Evolutionary conservation across 2,113 vertebrate genomes (phyloP), one percentile per base, ranked within the genome.

Genomic region (Thamnaconus septentrionalis): DNA sequence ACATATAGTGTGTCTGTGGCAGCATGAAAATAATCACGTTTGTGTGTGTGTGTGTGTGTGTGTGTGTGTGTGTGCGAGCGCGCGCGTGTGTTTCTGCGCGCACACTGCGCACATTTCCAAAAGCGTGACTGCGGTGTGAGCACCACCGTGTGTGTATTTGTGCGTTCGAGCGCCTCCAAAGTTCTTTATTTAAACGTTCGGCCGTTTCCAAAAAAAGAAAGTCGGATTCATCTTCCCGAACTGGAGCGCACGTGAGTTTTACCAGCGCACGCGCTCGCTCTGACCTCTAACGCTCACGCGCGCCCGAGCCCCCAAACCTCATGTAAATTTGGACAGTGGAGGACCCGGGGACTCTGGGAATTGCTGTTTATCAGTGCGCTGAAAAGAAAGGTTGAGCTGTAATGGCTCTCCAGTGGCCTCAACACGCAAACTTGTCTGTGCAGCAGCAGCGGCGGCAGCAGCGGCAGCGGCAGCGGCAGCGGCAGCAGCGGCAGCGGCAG

Each of bases 251-350:
- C 68, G 74, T 59, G 48, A 50, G 8, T 48, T 73, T 71, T 79
- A 61, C 64, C 52, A 56, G 69, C 59, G 61, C 70, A 63, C 68
- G 62, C 69, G 62, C 69, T 66, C 9, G 49, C 50, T 73, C 64
- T 80, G 85, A 89, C 87, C 86, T 86, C 82, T 72, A 75, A 61
- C 59, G 41, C 67, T 82, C 57, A 64, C 71, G 75, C 78, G 74
- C 56, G 46, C 79, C 40, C 58, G 83, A 81, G 59, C 69, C 79
- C 76, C 64, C 69, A 80, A 81, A 85, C 71, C 66, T 73, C 61
- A 84, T 86, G 84, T 81, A 88, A 89, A 88, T 90, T 78, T 47
- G 67, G 83, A 79, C 83, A 80, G 65, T 61, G 67, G 82, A 86
- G 77, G 79, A 84, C 78, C 44, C 5, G 7, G 79, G 73, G 77